Conservation (phyloP, 2,113 vertebrate genomes). For the Catharus bicknelli region DNA sequence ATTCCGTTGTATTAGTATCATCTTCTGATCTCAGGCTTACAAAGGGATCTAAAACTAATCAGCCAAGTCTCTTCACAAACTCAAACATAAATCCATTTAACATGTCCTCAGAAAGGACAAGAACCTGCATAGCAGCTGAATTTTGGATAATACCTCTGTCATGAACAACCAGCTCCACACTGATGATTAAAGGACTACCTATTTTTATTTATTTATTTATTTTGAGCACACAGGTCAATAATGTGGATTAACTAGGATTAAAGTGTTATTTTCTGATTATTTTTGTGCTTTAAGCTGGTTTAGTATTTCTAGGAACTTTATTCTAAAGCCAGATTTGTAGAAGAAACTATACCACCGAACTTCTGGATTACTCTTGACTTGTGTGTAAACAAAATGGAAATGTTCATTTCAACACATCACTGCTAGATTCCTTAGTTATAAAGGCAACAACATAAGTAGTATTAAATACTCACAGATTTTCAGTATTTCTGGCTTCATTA, state of each 20-base stretch:
- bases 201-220: conserved; percentile 20
- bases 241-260: conserved; percentile 70
- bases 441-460: neutral
- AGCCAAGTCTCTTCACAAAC: neutral
- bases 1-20: neutral
- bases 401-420: neutral
- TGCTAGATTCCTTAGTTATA: neutral
- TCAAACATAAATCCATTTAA: conserved; percentile 18
- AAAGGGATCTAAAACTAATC: neutral
- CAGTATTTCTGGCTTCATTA: neutral
- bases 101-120: neutral
- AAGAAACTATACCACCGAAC: conserved; percentile 8
- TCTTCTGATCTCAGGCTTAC: conserved; percentile 24
- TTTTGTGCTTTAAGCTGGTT: conserved; percentile 63
- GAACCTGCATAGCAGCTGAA: neutral
- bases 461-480: neutral
- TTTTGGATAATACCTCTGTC: neutral
- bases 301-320: conserved; percentile 55
- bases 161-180: neutral
- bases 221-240: conserved; percentile 57
- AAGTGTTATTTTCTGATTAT: conserved; percentile 67
- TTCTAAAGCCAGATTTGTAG: conserved; percentile 50
- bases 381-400: neutral
- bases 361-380: neutral
- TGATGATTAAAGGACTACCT: conserved; percentile 38